A percentile compares a stretch with the other conserved stretches of the same genome.
These are phyloP conservation scores for Sebastes nivosus DNA, from an alignment of 2,797 vertebrate species.

Conservation along the genomic window DNA sequence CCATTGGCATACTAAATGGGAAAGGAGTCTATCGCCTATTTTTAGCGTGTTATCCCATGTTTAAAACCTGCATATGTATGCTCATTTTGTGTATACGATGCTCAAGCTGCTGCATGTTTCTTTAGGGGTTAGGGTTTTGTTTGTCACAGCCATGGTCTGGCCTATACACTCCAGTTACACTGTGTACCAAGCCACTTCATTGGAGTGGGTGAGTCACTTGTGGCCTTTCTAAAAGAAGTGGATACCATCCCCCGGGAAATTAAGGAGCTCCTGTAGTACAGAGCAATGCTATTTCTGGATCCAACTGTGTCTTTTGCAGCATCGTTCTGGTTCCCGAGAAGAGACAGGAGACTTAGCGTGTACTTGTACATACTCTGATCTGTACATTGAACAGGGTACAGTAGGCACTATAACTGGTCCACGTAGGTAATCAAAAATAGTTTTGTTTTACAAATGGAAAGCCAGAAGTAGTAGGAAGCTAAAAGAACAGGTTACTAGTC, in stretches of 20 bases:
- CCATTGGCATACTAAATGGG: background rate
- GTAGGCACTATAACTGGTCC: background rate
- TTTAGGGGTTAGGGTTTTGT: background rate
- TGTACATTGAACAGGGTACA: background rate
- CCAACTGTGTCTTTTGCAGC: background rate
- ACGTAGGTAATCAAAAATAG: background rate
- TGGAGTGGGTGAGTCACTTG: constrained; percentile 29
- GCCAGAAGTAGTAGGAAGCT: background rate
- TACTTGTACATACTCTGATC: background rate
- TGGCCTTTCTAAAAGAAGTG: constrained; percentile 22
- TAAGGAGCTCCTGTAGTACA: constrained; percentile 1
- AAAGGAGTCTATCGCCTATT: background rate
- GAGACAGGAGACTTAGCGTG: background rate
- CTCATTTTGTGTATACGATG: background rate
- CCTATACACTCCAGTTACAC: background rate
- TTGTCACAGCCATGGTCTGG: background rate
- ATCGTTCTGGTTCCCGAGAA: background rate
- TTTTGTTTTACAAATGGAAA: background rate
- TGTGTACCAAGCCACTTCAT: background rate
- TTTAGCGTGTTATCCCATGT: background rate
- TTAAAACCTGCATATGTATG: background rate
- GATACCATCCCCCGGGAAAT: constrained; percentile 28
- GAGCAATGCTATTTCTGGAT: constrained; percentile 9
- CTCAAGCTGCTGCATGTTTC: background rate
- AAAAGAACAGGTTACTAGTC: background rate